Evolutionary conservation across 2,113 vertebrate genomes (phyloP), one percentile per base, ranked within the genome.

Genomic region (Xyliphius kryptos): DNA sequence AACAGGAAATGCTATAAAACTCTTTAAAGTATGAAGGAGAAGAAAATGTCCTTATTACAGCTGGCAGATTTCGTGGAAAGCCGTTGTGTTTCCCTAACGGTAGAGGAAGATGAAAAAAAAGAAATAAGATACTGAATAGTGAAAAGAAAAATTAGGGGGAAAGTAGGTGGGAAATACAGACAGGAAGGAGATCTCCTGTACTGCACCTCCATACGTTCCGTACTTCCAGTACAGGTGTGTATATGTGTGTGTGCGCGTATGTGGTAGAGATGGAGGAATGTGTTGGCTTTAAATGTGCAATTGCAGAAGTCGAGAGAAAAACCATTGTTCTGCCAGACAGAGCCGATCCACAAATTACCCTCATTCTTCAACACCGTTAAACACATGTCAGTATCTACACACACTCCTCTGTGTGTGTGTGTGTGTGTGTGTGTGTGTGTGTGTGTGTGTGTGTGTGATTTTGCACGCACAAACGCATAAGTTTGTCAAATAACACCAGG

Each of bases 211-310:
- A 32, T 32, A 32, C 26, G 26, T 6, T 32, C 26, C 7, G 26
- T 5, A 32, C 26, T 6, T 32, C 26, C 26, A 32, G 4, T 32
- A 32, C 26, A 32, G 8, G 43, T 46, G 43, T 46, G 43, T 46
- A 6, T n/a, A 6, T 46, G 14, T 15, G 43, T 46, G 12, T 46
- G 43, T 46, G 14, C 3, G 43, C 14, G 43, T n/a, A 14, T 88
- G 89, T 85, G 80, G 77, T 88, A 83, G 87, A 87, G 86, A 90
- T 92, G 51, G 14, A 55, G 36, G 36, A 17, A 26, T 26, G 21
- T 53, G 51, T 36, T 53, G 51, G 21, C 51, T 53, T 22, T 26
- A 11, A 41, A 41, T 10, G 40, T 41, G 40, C 40, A 14, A n/a
- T n/a, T n/a, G 43, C 6, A 46, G 12, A 3, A 12, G 14, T 6